Base-by-base conservation (phyloP, 2,888 invertebrate species). In the Hanleya hanleyi region DNA sequence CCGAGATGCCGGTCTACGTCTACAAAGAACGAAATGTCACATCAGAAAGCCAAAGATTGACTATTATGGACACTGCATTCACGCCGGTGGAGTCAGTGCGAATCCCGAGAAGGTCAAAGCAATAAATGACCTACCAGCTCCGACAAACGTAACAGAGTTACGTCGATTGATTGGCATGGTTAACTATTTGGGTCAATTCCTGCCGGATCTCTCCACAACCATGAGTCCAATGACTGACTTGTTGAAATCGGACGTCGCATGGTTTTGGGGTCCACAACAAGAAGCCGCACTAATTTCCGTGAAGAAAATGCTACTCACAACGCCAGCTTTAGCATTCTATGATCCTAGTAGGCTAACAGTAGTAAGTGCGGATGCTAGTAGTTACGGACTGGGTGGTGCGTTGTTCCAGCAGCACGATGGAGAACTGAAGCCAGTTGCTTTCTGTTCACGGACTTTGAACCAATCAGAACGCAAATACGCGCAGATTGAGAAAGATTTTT, bases 341-440 rank as follows among this genome's bases (percentile, higher is more conserved):
- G 70, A 77, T 50, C 64, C 70, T 33, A 67, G 36, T 1, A 70
- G 64, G 38, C 62, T 65, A 15, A 75, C 72, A 18, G 26, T 61
- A 12, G 71, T 76, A 15, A 76, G 71, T 57, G 76, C 69, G 6
- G 72, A 75, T 61, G 51, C 57, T 15, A 65, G 61, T 29, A 50
- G 65, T 9, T 75, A 69, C 32, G 75, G 71, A 18, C 18, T 76
- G 29, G 74, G 76, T 38, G 74, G 51, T n/a, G 74, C 35, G 1
- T 61, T 76, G 9, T 18, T 69, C 3, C 76, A 75, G 57, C 4
- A 26, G 1, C 69, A 74, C 32, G 69, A 49, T 26, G 36, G 22
- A 18, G 64, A 64, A 22, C 33, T 26, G 12, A 41, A 41, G 47
- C n/a, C n/a, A 12, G n/a, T 74, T 12, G 73, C 75, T 26, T 75